Base-by-base conservation (phyloP, 2,797 vertebrate genomes). In the Tenualosa thibaudeaui region DNA sequence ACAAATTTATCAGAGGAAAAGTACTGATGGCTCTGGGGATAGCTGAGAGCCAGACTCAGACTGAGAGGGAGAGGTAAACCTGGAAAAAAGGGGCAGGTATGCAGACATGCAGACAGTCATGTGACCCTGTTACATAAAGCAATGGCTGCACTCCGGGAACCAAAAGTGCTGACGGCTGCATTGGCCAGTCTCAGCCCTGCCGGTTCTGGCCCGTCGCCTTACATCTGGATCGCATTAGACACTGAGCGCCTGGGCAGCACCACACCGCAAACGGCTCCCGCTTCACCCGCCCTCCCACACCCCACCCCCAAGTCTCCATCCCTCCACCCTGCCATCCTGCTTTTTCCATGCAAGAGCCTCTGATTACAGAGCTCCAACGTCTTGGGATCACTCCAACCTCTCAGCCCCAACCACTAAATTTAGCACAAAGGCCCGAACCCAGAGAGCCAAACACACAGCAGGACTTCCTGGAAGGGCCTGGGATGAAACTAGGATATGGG, bases 211-310 rank as follows among this genome's bases (percentile, higher is more conserved):
- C 71, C 40, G 2, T n/a, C 17, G 71, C 53, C 85, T 56, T 85
- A 81, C 89, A 89, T 93, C 88, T 93, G 91, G 88, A 84, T 86
- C 81, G 54, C 81, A 91, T 92, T 90, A 88, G 7, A 83, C 51
- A 85, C 85, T 62, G 40, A 84, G 83, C 83, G 62, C 82, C 83
- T 81, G 43, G 50, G 51, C 54, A 56, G 17, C 54, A 3, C 43
- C 68, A 15, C 82, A 46, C 71, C 71, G 37, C 71, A 46, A 78
- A 43, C 40, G 71, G 40, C 71, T 46, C 37, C 71, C 37, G 37
- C 37, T 40, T 71, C 31, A 2, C 12, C 60, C 26, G n/a, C 22
- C 26, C 31, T 31, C 1, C 26, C 24, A 26, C 9, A 12, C 24
- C 62, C 5, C 60, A 65, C 60, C 22, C 26, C 31, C 31, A 15